A percentile compares a stretch with the other conserved stretches of the same genome.
Evolutionary conservation across 2,888 invertebrate species (phyloP).

Genomic region (Hylaea fasciaria): DNA sequence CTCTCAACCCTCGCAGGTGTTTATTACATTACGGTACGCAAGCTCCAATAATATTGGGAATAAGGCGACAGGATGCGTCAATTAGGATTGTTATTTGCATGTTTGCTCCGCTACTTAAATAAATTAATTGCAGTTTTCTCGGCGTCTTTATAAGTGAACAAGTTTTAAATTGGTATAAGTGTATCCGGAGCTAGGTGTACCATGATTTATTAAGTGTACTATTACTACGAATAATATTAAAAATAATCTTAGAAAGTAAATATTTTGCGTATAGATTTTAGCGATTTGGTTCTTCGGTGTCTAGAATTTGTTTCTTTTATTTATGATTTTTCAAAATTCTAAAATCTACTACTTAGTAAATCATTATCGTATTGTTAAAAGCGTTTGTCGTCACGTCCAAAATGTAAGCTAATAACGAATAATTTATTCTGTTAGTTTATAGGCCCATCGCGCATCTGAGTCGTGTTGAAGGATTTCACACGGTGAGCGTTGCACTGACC

Average conservation of each 20-base stretch:
- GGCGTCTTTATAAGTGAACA: conserved; percentile 10
- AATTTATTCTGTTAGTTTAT: conserved; percentile 55
- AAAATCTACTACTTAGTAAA: no score
- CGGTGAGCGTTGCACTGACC: conserved; percentile 75
- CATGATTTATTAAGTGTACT: conserved; percentile 33
- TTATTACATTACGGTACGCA: conserved; percentile 61
- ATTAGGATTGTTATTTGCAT: conserved; percentile 45
- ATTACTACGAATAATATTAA: conserved; percentile 17
- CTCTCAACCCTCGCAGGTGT: conserved; percentile 63
- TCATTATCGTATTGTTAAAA: no score
- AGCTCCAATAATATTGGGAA: conserved; percentile 54
- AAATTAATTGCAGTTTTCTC: conserved; percentile 30
- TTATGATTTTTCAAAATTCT: background rate
- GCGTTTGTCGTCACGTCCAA: no score
- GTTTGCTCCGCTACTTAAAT: conserved; percentile 31
- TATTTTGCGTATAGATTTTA: background rate
- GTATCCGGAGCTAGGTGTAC: conserved; percentile 12
- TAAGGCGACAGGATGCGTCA: conserved; percentile 51
- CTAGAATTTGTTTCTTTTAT: background rate
- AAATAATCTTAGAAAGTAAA: background rate
- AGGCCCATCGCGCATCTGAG: conserved; percentile 52
- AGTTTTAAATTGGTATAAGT: conserved; percentile 32
- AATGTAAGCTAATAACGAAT: conserved; percentile 34
- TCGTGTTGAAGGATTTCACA: conserved; percentile 70
- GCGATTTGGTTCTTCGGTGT: background rate